A percentile compares a stretch with the other conserved stretches of the same genome.
Conservation (phyloP, 2,797 vertebrate species). For the Melanogrammus aeglefinus region DNA sequence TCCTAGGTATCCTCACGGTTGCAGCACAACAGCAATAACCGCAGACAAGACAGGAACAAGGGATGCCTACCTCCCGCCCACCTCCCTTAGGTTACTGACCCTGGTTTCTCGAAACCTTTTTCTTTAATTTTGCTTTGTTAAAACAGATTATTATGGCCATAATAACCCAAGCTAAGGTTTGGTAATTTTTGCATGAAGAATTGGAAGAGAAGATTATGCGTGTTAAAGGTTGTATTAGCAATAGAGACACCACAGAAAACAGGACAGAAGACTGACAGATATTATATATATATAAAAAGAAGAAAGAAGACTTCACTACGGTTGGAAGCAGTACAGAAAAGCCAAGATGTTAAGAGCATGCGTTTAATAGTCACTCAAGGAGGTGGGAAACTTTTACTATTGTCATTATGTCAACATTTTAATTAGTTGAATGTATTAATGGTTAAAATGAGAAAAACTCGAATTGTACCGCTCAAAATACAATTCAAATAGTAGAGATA, state of each 20-base stretch:
- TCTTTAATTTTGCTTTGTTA: neutral
- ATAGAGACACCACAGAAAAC: constrained; percentile 66
- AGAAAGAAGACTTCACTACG: constrained; percentile 56
- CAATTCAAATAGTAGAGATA: neutral
- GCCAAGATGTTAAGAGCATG: constrained; percentile 71
- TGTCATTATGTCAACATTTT: neutral
- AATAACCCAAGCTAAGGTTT: constrained; percentile 47
- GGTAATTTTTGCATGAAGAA: constrained; percentile 75
- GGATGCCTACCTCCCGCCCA: constrained; percentile 36
- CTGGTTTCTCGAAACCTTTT: constrained; percentile 33
- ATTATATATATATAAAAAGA: constrained; percentile 53
- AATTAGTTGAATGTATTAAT: neutral
- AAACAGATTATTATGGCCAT: constrained; percentile 72
- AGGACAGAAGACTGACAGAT: constrained; percentile 27
- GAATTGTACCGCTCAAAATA: neutral
- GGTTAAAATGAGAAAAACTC: neutral
- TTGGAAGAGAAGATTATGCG: constrained; percentile 65
- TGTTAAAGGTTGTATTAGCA: constrained; percentile 67
- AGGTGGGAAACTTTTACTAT: constrained; percentile 26
- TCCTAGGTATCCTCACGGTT: constrained; percentile 72
- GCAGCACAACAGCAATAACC: constrained; percentile 81
- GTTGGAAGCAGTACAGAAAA: constrained; percentile 65
- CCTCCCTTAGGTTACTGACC: constrained; percentile 50
- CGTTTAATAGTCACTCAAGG: constrained; percentile 50
- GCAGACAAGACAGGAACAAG: constrained; percentile 83